Percentiles rank a stretch among this genome's conserved stretches.
Conservation (phyloP, 2,797 vertebrate genomes). For the Adelosebastes latens region DNA sequence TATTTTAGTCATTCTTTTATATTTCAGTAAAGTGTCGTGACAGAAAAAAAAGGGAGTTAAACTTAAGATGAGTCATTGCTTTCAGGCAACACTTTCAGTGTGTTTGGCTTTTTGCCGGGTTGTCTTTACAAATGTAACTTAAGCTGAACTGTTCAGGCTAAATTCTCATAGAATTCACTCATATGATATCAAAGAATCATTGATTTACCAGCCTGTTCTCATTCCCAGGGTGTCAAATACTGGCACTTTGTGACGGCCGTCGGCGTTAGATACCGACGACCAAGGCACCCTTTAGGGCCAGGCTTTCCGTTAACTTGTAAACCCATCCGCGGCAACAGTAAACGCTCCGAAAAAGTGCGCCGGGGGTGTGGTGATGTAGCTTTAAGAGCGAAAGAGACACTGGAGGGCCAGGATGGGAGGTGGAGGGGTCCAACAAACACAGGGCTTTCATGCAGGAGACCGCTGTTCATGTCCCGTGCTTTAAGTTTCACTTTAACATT, state of each 20-base stretch:
- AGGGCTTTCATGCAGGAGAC: no score
- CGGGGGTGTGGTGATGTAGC: no score
- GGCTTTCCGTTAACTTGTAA: accelerated
- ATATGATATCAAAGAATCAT: neutral
- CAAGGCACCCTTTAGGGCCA: no score
- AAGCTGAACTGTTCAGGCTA: neutral
- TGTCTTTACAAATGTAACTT: neutral
- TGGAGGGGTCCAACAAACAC: no score
- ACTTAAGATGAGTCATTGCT: neutral
- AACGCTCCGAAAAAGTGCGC: accelerated
- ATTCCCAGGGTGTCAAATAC: no score
- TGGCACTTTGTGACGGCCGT: no score
- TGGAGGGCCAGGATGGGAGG: no score
- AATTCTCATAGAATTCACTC: neutral
- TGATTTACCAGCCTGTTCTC: neutral
- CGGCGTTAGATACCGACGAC: no score
- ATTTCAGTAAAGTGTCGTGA: neutral
- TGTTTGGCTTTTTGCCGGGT: neutral
- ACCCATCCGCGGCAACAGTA: no score
- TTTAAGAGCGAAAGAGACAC: no score
- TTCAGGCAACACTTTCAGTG: neutral
- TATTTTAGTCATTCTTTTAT: neutral
- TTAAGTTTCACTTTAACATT: no score
- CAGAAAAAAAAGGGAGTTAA: neutral
- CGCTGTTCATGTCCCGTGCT: no score